Evolutionary conservation across 2,888 invertebrate species (phyloP), one percentile per base, ranked within the genome.

Genomic region (Octonoba sinensis): DNA sequence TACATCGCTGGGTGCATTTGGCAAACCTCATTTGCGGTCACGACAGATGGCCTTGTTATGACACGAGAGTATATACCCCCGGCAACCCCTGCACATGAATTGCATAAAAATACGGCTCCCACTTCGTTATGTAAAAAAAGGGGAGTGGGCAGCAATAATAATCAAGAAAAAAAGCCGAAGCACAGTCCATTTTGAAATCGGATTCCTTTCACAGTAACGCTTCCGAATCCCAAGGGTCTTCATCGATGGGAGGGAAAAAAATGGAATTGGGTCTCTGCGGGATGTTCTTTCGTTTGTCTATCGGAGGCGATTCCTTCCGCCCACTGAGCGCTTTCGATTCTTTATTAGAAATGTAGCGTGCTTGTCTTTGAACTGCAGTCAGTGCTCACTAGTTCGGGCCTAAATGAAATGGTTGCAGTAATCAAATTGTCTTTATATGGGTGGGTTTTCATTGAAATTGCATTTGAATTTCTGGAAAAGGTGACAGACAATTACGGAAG

Each of bases 31-130:
- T 81, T 74, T 81, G 69, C 54, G 67, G 79, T 79, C 71, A 8
- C 51, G 72, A 69, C 79, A 81, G 73, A 81, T 73, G 73, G 73
- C 62, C 79, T 27, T 64, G 64, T 70, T 70, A 70, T 65, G 70
- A 66, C 57, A 54, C 47, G 36, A 69, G 47, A 46, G 11, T 24
- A 24, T n/a, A n/a, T 12, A 18, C 62, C 49, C 66, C 49, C 56
- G 18, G 11, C 65, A 8, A 13, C 49, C 67, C 44, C 51, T 56
- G 16, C 24, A 24, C 24, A 27, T 24, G 22, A 59, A 27, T 22
- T 8, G 16, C 59, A 59, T 59, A 59, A 59, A 36, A 59, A 27
- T 59, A 27, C 24, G 20, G 20, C 16, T 24, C 24, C 20, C 13
- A 27, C 27, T 59, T 64, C 64, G 18, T 59, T 24, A 22, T 59